Conservation (phyloP, 1,140 invertebrate genomes). For the Euwallacea similis region DNA sequence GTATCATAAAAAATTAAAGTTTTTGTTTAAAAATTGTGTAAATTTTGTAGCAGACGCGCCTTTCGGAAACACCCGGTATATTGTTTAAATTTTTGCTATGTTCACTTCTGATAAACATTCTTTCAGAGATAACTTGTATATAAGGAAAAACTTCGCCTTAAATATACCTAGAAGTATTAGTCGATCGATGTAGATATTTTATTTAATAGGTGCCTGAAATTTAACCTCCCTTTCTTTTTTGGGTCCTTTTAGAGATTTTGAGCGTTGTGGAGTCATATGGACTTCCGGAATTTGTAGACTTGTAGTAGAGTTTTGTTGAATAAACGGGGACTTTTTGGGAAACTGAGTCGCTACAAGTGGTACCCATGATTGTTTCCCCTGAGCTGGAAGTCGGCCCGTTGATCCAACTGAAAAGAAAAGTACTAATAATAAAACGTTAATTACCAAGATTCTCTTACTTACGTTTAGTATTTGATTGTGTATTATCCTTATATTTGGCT, state of each 20-base stretch:
- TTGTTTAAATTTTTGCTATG: too few relatives aligned
- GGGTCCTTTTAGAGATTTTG: constrained; percentile 39
- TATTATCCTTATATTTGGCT: constrained; percentile 12
- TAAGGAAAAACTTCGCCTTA: too few relatives aligned
- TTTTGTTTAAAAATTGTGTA: too few relatives aligned
- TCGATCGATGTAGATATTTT: not conserved
- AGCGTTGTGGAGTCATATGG: constrained; percentile 40
- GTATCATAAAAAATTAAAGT: too few relatives aligned
- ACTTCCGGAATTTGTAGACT: constrained; percentile 45
- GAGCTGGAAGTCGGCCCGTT: constrained; percentile 43
- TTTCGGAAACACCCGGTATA: too few relatives aligned
- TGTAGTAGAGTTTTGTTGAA: constrained; percentile 41
- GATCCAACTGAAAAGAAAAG: constrained; percentile 43
- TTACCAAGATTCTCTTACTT: too few relatives aligned
- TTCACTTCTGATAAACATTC: too few relatives aligned
- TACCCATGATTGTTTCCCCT: constrained; percentile 50
- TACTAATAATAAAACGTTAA: not conserved
- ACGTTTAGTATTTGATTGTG: constrained; percentile 37
- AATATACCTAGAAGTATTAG: too few relatives aligned
- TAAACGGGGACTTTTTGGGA: constrained; percentile 54
- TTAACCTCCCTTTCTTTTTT: constrained; percentile 49
- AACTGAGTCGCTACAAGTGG: constrained; percentile 57
- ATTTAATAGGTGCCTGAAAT: constrained; percentile 43
- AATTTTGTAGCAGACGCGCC: too few relatives aligned
- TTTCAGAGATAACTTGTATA: too few relatives aligned